phyloP scores from a whole-genome alignment of 2,888 invertebrate species.

The Polymixis flavicincta region DNA sequence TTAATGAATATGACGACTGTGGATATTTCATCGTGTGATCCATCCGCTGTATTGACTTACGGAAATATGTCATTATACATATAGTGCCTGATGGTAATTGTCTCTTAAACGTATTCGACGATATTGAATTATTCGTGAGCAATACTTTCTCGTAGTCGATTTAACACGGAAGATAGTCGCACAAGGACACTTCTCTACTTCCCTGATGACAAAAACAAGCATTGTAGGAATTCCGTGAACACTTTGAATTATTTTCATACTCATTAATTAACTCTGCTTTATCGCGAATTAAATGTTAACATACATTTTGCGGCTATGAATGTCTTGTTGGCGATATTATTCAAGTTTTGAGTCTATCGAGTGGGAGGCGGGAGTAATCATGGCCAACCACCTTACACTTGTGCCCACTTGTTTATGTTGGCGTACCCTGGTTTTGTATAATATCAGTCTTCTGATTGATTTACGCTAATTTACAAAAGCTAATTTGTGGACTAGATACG shows the following conservation, averaged over 20 bases:
- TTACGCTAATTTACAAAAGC: constrained; percentile 50
- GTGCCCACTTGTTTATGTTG: constrained; percentile 50
- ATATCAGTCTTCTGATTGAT: constrained; percentile 50
- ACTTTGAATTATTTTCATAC: constrained; percentile 51
- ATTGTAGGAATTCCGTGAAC: constrained; percentile 66
- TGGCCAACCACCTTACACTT: constrained; percentile 58
- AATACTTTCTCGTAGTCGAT: constrained; percentile 72
- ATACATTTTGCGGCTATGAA: constrained; percentile 38
- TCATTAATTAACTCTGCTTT: constrained; percentile 55
- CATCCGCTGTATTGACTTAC: constrained; percentile 29
- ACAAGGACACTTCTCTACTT: constrained; percentile 71
- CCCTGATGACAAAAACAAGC: constrained; percentile 68
- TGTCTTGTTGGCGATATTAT: constrained; percentile 43
- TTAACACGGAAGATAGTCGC: constrained; percentile 69
- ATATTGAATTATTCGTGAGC: constrained; percentile 58
- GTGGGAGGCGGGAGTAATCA: constrained; percentile 57
- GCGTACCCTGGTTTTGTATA: constrained; percentile 47
- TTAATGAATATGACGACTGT: constrained; percentile 25
- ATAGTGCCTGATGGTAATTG: constrained; percentile 55
- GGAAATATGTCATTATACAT: constrained; percentile 57
- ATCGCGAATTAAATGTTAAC: constrained; percentile 27
- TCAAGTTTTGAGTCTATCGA: constrained; percentile 41
- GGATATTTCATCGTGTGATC: constrained; percentile 17
- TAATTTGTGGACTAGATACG: constrained; percentile 49
- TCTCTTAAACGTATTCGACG: constrained; percentile 58